Percentiles rank a stretch among this genome's conserved stretches.
These are phyloP conservation scores for Hyaena hyaena DNA, from an alignment of 2,113 vertebrate genomes.

Conservation along the genomic window DNA sequence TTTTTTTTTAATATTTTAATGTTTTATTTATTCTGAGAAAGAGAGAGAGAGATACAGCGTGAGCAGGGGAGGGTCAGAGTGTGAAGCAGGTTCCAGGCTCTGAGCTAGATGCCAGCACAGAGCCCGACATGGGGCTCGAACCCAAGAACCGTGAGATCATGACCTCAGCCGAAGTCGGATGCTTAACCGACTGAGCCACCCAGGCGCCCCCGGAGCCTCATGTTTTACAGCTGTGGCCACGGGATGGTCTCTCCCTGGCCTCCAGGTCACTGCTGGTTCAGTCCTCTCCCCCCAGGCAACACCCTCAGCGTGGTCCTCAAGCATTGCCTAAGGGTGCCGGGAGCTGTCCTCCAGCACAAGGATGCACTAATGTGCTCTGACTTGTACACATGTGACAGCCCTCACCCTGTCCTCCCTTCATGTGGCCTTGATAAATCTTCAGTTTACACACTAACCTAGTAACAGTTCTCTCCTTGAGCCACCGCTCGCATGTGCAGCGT, in stretches of 20 bases:
- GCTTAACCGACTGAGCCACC: too few species aligned
- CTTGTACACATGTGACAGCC: fast-evolving
- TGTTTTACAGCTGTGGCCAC: too few species aligned
- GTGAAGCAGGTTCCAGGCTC: too few species aligned
- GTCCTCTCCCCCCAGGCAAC: neutral
- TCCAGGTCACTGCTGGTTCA: neutral
- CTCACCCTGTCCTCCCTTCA: fast-evolving
- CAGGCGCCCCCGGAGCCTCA: too few species aligned
- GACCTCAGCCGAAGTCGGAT: too few species aligned
- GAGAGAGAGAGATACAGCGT: too few species aligned
- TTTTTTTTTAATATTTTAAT: too few species aligned
- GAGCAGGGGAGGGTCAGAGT: too few species aligned
- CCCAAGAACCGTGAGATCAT: too few species aligned
- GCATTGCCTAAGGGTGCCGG: neutral
- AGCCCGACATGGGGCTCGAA: too few species aligned
- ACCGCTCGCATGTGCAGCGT: fast-evolving
- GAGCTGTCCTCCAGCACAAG: neutral
- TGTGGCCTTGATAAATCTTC: neutral
- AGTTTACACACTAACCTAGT: fast-evolving
- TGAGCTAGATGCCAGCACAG: too few species aligned
- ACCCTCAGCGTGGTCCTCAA: neutral
- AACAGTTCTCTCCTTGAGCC: neutral
- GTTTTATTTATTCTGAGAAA: too few species aligned
- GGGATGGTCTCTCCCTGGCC: neutral
- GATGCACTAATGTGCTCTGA: neutral